Conservation (phyloP, 2,888 invertebrate species). For the Melieria picta region DNA sequence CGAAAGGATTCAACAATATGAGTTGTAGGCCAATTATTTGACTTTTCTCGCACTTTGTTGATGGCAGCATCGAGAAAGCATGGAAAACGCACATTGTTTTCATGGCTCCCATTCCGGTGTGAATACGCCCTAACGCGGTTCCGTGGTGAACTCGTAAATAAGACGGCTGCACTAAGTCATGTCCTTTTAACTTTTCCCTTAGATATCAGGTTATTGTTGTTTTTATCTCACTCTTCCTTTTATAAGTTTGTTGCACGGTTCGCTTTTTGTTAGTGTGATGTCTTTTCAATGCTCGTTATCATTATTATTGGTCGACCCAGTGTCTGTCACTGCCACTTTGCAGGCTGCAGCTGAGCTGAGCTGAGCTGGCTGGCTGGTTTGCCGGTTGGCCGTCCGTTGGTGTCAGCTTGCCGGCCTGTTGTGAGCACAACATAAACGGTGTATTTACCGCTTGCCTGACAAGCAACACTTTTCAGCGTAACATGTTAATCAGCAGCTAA, state of each 20-base stretch:
- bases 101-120: no score
- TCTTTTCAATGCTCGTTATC: constrained; percentile 48
- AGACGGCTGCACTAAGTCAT: constrained; percentile 44
- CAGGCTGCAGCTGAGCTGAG: not conserved
- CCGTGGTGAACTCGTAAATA: constrained; percentile 18
- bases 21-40: no score
- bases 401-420: constrained; percentile 1
- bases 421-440: constrained; percentile 28
- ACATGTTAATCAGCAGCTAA: constrained; percentile 25
- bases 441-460: constrained; percentile 36
- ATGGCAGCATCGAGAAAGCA: no score
- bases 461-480: constrained; percentile 36
- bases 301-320: constrained; percentile 41
- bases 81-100: no score
- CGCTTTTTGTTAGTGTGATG: constrained; percentile 32
- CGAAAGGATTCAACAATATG: no score
- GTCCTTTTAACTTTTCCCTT: constrained; percentile 28
- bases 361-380: not conserved
- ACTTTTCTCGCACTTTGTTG: no score
- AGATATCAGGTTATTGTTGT: not conserved
- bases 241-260: constrained; percentile 3
- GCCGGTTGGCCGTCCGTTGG: not conserved
- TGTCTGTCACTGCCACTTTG: constrained; percentile 39
- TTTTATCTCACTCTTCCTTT: constrained; percentile 5
- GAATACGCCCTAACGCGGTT: not conserved